Percentiles rank a stretch among this genome's conserved stretches.
These are phyloP conservation scores for Acrocephalus kingi DNA, from an alignment of 2,113 vertebrate genomes.

Conservation along the genomic window DNA sequence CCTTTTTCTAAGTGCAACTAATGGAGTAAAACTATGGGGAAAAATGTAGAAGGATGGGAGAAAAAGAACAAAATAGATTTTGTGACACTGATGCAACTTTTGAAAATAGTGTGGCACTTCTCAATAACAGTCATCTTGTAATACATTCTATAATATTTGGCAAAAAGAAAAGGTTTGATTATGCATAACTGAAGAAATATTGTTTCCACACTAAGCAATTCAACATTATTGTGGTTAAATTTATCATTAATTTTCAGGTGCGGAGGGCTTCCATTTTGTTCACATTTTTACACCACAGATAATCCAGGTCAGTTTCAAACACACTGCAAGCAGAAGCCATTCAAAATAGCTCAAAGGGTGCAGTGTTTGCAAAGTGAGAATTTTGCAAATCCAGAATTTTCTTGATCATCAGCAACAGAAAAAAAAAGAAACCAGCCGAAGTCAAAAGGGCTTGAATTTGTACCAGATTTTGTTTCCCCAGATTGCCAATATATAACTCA, in stretches of 20 bases:
- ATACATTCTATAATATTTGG: background rate
- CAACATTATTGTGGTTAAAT: background rate
- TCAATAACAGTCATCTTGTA: background rate
- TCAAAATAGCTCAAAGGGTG: background rate
- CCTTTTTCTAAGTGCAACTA: background rate
- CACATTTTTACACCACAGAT: background rate
- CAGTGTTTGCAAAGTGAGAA: background rate
- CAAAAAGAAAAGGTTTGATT: background rate
- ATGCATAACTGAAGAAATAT: background rate
- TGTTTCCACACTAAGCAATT: background rate
- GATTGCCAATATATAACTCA: background rate
- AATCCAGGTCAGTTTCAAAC: background rate
- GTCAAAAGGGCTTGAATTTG: background rate
- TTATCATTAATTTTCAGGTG: background rate
- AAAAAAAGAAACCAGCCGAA: background rate
- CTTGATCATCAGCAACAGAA: background rate
- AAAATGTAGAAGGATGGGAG: background rate
- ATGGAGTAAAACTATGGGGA: rapidly evolving
- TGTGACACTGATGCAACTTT: background rate
- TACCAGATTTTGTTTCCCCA: background rate
- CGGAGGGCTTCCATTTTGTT: background rate
- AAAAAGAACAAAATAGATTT: background rate
- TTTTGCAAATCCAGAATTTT: conserved; percentile 1
- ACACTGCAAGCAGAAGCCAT: background rate
- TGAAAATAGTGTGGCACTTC: background rate